Evolutionary conservation across 2,113 vertebrate species (phyloP).

Genomic region (Anarhynchus alexandrinus): DNA sequence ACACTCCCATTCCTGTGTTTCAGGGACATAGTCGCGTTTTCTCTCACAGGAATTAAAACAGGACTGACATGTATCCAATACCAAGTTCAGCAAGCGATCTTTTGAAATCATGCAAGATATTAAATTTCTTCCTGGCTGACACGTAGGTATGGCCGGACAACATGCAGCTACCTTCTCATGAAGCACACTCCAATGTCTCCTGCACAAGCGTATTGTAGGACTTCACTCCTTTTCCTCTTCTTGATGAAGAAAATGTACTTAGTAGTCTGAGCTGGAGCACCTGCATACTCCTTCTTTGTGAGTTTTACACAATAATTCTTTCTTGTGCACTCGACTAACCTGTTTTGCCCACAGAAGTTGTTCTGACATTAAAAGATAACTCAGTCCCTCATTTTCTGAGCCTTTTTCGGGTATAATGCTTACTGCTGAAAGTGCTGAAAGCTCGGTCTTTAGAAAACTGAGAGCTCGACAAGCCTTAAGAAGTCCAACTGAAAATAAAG

Average conservation of each 20-base stretch:
- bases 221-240: neutral
- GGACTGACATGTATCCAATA: neutral
- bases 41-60: neutral
- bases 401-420: neutral
- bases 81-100: neutral
- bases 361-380: neutral
- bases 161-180: neutral
- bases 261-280: neutral
- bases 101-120: neutral
- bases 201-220: neutral
- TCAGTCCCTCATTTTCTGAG: neutral
- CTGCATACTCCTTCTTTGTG: neutral
- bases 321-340: neutral
- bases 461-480: neutral
- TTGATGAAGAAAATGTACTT: neutral
- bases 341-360: neutral
- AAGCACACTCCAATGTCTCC: neutral
- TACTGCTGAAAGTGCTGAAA: neutral
- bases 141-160: neutral
- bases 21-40: neutral
- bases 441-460: neutral
- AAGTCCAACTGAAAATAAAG: neutral
- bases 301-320: neutral
- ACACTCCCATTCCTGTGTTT: neutral
- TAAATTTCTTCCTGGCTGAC: neutral